Evolutionary conservation across 2,888 invertebrate species (phyloP).

Genomic region (Crossocerus cetratus): DNA sequence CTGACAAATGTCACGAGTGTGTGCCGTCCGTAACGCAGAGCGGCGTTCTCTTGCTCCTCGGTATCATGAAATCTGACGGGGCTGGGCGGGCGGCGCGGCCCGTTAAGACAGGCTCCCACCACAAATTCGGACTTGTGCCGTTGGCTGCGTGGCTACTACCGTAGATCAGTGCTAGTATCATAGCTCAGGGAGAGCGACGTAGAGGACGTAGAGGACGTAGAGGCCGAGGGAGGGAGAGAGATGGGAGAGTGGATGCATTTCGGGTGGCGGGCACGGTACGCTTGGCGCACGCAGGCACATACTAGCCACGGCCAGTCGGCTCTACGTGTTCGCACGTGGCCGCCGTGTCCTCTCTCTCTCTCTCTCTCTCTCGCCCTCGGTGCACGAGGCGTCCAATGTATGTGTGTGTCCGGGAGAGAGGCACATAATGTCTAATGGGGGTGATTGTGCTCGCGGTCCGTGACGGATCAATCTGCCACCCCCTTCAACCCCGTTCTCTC

Average conservation of each 20-base stretch:
- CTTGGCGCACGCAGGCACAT: constrained; percentile 26
- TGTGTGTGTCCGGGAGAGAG: constrained; percentile 64
- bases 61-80: not conserved
- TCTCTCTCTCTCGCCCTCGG: not conserved
- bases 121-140: constrained; percentile 56
- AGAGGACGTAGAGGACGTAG: constrained; percentile 27
- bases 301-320: constrained; percentile 4
- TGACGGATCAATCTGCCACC: constrained; percentile 77
- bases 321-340: constrained; percentile 47
- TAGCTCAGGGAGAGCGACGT: constrained; percentile 64
- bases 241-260: constrained; percentile 65
- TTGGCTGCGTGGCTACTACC: constrained; percentile 51
- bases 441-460: constrained; percentile 76
- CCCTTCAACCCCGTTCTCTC: constrained; percentile 64
- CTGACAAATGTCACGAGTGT: not conserved
- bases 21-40: not conserved
- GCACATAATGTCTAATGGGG: constrained; percentile 77
- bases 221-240: constrained; percentile 9
- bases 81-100: not conserved
- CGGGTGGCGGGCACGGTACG: constrained; percentile 59
- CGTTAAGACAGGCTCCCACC: constrained; percentile 40
- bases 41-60: not conserved
- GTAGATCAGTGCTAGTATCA: constrained; percentile 70
- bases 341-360: too few relatives aligned
- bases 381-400: constrained; percentile 23